Conservation (phyloP, 2,797 vertebrate genomes). For the Threskiornis aethiopicus region DNA sequence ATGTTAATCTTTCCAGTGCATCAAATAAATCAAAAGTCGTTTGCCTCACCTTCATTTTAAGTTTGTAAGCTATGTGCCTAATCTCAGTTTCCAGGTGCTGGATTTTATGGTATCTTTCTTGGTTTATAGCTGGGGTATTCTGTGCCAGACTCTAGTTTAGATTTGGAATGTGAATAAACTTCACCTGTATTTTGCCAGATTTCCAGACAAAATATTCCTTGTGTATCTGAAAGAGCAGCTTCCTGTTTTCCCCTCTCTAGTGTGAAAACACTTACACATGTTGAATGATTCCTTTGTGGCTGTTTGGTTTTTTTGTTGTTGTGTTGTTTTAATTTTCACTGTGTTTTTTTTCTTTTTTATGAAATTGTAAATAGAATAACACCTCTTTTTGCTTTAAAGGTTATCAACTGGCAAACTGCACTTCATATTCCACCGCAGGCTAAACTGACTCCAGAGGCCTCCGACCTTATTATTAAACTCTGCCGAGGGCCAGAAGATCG, state of each 20-base stretch:
- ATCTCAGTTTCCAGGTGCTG: neutral
- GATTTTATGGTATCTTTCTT: neutral
- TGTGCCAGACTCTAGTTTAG: neutral
- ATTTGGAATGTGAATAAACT: neutral
- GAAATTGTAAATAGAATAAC: neutral
- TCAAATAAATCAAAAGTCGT: neutral
- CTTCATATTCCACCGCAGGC: slow-evolving; percentile 91
- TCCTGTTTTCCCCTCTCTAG: neutral
- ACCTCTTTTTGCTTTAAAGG: slow-evolving; percentile 76
- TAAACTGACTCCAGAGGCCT: slow-evolving; percentile 92
- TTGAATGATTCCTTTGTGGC: neutral
- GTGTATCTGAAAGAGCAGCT: neutral
- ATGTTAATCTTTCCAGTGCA: neutral
- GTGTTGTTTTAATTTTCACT: neutral
- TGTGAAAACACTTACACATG: neutral
- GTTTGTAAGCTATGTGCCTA: neutral
- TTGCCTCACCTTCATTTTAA: neutral
- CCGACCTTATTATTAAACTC: slow-evolving; percentile 91
- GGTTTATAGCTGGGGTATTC: neutral
- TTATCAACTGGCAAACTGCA: slow-evolving; percentile 94
- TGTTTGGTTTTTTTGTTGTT: neutral
- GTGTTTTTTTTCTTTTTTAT: neutral
- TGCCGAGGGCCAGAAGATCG: slow-evolving; percentile 95
- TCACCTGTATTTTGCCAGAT: neutral
- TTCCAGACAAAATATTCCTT: neutral